Conservation (phyloP, 1,140 invertebrate species). For the Pogonomyrmex barbatus region DNA sequence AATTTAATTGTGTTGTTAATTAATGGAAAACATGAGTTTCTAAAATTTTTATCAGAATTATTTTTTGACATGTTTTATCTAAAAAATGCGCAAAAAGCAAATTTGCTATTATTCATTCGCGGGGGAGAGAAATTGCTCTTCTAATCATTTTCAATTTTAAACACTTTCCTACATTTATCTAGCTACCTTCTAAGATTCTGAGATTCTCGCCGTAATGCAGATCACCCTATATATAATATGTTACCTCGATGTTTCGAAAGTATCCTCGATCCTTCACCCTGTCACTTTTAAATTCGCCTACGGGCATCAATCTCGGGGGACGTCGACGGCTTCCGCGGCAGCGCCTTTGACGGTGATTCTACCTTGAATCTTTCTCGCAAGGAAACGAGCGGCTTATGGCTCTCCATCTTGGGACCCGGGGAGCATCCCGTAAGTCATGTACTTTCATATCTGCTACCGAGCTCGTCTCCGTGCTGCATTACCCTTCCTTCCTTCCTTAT, state of each 20-base stretch:
- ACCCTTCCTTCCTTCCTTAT: constrained; percentile 18
- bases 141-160: constrained; percentile 25
- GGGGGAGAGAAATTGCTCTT: background rate
- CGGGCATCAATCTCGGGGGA: constrained; percentile 66
- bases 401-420: constrained; percentile 38
- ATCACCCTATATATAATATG: constrained; percentile 49
- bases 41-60: background rate
- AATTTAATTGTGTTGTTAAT: background rate
- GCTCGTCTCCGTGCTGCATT: constrained; percentile 53
- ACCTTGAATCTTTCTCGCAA: constrained; percentile 40
- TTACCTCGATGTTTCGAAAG: constrained; percentile 58
- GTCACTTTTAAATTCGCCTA: constrained; percentile 64
- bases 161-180: constrained; percentile 18
- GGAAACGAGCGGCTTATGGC: constrained; percentile 52
- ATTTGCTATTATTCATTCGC: background rate
- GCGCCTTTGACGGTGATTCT: constrained; percentile 60
- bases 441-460: constrained; percentile 25
- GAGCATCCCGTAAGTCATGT: constrained; percentile 59
- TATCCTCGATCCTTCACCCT: constrained; percentile 55
- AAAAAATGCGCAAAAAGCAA: background rate
- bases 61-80: background rate
- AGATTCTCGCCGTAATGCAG: constrained; percentile 31
- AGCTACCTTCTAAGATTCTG: constrained; percentile 32
- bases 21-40: background rate
- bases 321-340: constrained; percentile 55